Base-by-base conservation (phyloP, 2,888 invertebrate genomes). In the Callyntrura guangdongensis region DNA sequence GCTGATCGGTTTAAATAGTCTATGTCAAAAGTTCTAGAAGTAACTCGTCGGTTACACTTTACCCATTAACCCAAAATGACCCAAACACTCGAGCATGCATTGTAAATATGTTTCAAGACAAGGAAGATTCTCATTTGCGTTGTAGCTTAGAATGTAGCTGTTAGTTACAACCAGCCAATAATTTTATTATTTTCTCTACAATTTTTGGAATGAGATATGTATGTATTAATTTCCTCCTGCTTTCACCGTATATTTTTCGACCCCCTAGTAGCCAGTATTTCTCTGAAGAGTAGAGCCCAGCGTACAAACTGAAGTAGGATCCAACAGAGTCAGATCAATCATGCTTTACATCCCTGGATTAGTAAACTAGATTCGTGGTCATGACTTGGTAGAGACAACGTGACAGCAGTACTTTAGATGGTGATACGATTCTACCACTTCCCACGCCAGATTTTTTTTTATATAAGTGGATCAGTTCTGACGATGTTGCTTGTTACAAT, bases 281-380 rank as follows among this genome's bases (percentile, higher is more conserved):
- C 2, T 53, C 2, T 53, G 53, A 53, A 53, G 1, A 53, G 8
- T 14, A 53, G 14, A 25, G 27, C 67, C n/a, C n/a, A 67, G 14
- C 25, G 27, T 27, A 69, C 36, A 69, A 69, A 45, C 22, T n/a
- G 36, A 8, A 20, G 22, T 64, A 45, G 45, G 45, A n/a, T 17
- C 69, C 17, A 8, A 17, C 17, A 14, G 45, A 69, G 69, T 45
- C 45, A 69, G 69, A 69, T 69, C 69, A 69, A 69, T 69, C 69
- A 69, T 69, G 36, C 69, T 27, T 36, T 69, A 69, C 45, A 69
- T 69, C 69, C 69, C 17, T 2, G 69, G 69, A 69, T 69, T 69
- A 69, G 69, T 45, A 8, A 69, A 69, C 69, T 69, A 45, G 45
- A 45, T 45, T 69, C 69, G 69, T 69, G 69, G 36, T 69, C 69